Evolutionary conservation across 2,888 invertebrate species (phyloP).

Genomic region (Hyposoter dolosus): DNA sequence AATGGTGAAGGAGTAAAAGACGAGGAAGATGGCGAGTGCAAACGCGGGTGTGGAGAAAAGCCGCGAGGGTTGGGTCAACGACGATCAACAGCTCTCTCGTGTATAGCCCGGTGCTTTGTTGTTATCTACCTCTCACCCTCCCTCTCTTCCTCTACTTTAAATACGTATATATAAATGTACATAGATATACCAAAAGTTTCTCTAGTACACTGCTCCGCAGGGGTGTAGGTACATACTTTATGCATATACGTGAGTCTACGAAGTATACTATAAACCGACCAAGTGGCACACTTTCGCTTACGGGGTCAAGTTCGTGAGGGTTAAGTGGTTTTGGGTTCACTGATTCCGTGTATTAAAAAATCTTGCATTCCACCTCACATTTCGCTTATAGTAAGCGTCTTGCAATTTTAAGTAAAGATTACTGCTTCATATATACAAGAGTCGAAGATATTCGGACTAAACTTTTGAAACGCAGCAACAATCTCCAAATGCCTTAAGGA

Average conservation of each 20-base stretch:
- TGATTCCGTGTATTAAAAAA: not conserved
- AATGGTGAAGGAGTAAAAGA: conserved; percentile 12
- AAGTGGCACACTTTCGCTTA: conserved; percentile 56
- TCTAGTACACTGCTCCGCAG: conserved; percentile 42
- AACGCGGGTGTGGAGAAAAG: conserved; percentile 50
- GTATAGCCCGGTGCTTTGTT: conserved; percentile 21
- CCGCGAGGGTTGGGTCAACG: conserved; percentile 57
- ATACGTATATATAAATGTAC: not conserved
- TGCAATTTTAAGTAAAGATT: not conserved
- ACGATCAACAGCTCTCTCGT: conserved; percentile 59
- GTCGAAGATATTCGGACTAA: not conserved
- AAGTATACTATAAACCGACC: conserved; percentile 40
- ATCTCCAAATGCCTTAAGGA: not conserved
- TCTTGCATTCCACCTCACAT: not conserved
- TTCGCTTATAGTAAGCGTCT: not conserved
- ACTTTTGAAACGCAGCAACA: not conserved
- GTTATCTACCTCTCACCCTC: conserved; percentile 61
- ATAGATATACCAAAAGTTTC: conserved; percentile 49
- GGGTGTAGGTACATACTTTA: conserved; percentile 34
- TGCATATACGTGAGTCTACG: conserved; percentile 20
- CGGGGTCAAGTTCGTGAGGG: conserved; percentile 63
- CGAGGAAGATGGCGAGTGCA: conserved; percentile 29
- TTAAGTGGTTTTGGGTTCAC: conserved; percentile 29
- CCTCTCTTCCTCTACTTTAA: not conserved
- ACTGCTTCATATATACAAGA: not conserved